Percentiles rank a stretch among this genome's conserved stretches.
phyloP scores from a whole-genome alignment of 2,888 invertebrate genomes.

The Mycogona germanica region DNA sequence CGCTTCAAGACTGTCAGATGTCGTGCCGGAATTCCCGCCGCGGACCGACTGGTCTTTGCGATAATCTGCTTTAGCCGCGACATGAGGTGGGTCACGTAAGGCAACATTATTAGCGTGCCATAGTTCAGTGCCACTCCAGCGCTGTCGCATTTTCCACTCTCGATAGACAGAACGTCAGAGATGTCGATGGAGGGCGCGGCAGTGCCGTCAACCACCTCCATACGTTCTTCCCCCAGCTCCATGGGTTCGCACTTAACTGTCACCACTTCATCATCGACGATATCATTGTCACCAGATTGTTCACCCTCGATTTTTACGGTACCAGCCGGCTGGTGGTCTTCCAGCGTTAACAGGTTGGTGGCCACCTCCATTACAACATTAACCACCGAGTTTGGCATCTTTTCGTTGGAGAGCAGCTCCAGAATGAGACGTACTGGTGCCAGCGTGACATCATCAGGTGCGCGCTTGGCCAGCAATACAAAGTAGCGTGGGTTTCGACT shows the following conservation, averaged over 20 bases:
- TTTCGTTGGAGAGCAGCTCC: slow-evolving; percentile 53
- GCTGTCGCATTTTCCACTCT: no score
- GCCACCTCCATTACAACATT: slow-evolving; percentile 58
- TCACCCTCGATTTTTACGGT: no score
- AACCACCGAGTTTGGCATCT: slow-evolving; percentile 51
- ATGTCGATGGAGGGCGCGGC: no score
- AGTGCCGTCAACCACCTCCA: no score
- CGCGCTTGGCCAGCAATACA: slow-evolving; percentile 49
- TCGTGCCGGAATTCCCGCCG: slow-evolving; percentile 1
- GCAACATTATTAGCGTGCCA: slow-evolving; percentile 58
- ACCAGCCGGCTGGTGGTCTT: no score
- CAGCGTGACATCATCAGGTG: slow-evolving; percentile 35
- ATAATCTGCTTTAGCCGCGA: slow-evolving; percentile 25
- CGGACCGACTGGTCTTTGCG: slow-evolving; percentile 1
- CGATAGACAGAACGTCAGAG: no score
- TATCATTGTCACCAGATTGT: no score
- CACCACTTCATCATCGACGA: no score
- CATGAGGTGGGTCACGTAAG: slow-evolving; percentile 58
- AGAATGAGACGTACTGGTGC: slow-evolving; percentile 55
- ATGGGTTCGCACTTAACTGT: no score
- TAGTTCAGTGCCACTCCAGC: slow-evolving; percentile 43
- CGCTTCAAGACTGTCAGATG: slow-evolving; percentile 10
- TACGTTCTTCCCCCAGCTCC: no score
- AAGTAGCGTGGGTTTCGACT: slow-evolving; percentile 61
- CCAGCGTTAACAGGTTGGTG: slow-evolving; percentile 54